Evolutionary conservation across 2,797 vertebrate species (phyloP).

Genomic region (Pangasius sanitwongsei): DNA sequence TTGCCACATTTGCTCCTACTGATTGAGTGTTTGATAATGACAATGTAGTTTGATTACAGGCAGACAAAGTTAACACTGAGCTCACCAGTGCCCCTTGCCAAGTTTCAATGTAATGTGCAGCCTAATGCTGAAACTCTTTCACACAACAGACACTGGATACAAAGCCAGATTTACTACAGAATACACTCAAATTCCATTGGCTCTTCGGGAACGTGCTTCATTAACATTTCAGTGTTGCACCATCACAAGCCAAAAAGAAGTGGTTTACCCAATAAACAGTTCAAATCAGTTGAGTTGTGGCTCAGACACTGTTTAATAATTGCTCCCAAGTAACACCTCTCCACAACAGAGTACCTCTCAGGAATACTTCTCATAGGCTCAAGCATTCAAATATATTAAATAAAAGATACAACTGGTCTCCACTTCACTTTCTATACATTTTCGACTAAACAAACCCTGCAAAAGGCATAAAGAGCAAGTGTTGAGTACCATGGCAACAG

Average conservation of each 20-base stretch:
- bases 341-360: neutral
- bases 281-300: neutral
- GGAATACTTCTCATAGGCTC: neutral
- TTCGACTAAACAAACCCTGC: slow-evolving; percentile 53
- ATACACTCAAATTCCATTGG: slow-evolving; percentile 12
- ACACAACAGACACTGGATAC: slow-evolving; percentile 2
- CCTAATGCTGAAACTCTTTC: slow-evolving; percentile 40
- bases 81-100: slow-evolving; percentile 49
- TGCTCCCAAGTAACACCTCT: neutral
- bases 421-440: slow-evolving; percentile 40
- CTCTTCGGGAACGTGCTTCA: neutral
- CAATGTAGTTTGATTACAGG: no score
- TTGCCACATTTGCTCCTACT: neutral
- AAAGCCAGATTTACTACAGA: slow-evolving; percentile 19
- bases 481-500: slow-evolving; percentile 69
- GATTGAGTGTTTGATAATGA: neutral
- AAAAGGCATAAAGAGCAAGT: slow-evolving; percentile 52
- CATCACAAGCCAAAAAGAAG: neutral
- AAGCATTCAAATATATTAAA: neutral
- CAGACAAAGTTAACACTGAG: slow-evolving; percentile 37
- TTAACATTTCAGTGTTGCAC: neutral
- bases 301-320: neutral
- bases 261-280: neutral
- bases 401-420: slow-evolving; percentile 35
- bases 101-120: slow-evolving; percentile 49